Conservation (phyloP, 2,888 invertebrate species). For the Electrophaes corylata region DNA sequence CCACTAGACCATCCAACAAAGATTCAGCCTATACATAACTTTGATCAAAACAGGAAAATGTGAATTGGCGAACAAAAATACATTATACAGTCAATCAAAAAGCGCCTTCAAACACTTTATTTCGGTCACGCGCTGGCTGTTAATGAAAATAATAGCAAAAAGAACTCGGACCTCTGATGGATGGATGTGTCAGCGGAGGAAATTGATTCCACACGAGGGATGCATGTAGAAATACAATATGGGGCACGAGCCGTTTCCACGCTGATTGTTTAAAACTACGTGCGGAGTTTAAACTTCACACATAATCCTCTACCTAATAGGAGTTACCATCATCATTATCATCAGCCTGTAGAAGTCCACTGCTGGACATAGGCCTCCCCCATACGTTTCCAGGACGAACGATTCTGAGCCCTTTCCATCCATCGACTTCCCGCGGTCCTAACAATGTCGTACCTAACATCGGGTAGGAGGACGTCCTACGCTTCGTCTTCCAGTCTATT, state of each 20-base stretch:
- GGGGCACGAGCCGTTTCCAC: constrained; percentile 6
- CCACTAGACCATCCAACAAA: too few species aligned
- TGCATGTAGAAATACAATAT: constrained; percentile 28
- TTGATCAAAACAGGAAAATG: constrained; percentile 1
- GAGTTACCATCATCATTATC: too few species aligned
- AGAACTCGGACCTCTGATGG: constrained; percentile 57
- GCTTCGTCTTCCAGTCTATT: too few species aligned
- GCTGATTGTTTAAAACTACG: constrained; percentile 4
- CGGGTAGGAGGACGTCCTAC: too few species aligned
- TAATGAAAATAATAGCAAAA: constrained; percentile 76
- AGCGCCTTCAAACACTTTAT: constrained; percentile 61
- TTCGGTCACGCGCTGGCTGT: constrained; percentile 69
- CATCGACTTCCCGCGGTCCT: too few species aligned
- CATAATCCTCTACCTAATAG: not conserved
- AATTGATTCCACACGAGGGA: constrained; percentile 36
- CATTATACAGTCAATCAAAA: constrained; percentile 28
- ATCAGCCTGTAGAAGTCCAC: too few species aligned
- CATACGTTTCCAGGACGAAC: too few species aligned
- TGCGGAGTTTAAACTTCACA: not conserved
- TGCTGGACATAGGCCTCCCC: too few species aligned
- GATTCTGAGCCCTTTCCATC: too few species aligned
- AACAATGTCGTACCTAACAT: too few species aligned
- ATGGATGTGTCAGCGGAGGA: constrained; percentile 49
- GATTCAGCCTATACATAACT: not conserved
- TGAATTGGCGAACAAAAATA: constrained; percentile 1